A percentile compares a stretch with the other conserved stretches of the same genome.
These are phyloP conservation scores for Ophioninae sp. DNA, from an alignment of 2,888 invertebrate species.

Conservation along the genomic window DNA sequence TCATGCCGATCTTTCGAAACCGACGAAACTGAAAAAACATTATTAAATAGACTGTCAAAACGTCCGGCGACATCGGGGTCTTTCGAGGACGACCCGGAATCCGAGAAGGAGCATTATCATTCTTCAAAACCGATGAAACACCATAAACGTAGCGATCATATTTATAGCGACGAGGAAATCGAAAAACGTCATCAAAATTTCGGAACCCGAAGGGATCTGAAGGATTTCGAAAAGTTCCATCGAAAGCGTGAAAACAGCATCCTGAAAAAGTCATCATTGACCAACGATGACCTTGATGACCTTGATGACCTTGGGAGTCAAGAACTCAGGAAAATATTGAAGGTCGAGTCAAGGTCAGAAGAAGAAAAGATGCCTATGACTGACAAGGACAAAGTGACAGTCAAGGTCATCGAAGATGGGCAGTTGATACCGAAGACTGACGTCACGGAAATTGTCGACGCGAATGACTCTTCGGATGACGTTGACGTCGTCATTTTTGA, in stretches of 20 bases:
- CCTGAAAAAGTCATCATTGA: constrained; percentile 35
- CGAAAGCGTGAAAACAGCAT: constrained; percentile 52
- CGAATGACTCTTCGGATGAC: not conserved
- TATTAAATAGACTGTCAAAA: constrained; percentile 63
- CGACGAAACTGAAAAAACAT: constrained; percentile 60
- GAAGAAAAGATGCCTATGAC: constrained; percentile 6
- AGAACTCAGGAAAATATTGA: constrained; percentile 65
- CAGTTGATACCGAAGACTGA: constrained; percentile 69
- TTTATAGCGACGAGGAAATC: constrained; percentile 54
- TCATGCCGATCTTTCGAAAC: constrained; percentile 69
- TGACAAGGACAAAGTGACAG: constrained; percentile 54
- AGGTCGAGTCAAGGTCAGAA: constrained; percentile 37
- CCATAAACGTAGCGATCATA: constrained; percentile 47
- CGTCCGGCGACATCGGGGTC: constrained; percentile 61
- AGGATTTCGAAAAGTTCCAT: constrained; percentile 65
- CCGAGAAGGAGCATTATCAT: constrained; percentile 39
- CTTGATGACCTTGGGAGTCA: constrained; percentile 61
- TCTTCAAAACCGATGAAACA: constrained; percentile 40
- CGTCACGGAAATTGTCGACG: constrained; percentile 61
- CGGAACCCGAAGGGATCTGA: constrained; percentile 61
- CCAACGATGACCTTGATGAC: constrained; percentile 51
- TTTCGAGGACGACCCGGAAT: constrained; percentile 60
- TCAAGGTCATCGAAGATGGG: constrained; percentile 67
- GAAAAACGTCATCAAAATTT: constrained; percentile 35
- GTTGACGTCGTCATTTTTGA: constrained; percentile 4